Evolutionary conservation across 2,888 invertebrate genomes (phyloP), one percentile per base, ranked within the genome.

Genomic region (Cactoblastis cactorum): DNA sequence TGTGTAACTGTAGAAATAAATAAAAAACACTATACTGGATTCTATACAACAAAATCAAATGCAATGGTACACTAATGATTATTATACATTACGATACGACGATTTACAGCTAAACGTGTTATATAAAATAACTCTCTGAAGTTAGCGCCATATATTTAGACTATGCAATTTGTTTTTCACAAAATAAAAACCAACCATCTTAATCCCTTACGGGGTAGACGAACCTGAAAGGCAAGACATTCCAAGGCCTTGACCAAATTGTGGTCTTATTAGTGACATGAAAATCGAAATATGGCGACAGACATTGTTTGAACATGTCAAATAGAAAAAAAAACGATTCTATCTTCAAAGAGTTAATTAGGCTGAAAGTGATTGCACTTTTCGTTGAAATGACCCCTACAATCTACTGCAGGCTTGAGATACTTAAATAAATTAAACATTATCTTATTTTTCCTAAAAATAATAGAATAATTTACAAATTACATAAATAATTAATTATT

Each of bases 61-160:
- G 49, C 49, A 41, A 49, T 49, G 47, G 37, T 12, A 37, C 37
- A 24, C 38, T 48, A 48, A 47, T 19, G 38, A 48, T 24, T 43
- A 43, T n/a, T n/a, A n/a, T n/a, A n/a, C n/a, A n/a, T n/a, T n/a
- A 41, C 14, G 14, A 14, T 41, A 41, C 22, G 22, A 56, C 35
- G 18, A 57, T 55, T 62, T 62, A 60, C 53, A 48, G 61, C 52
- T 62, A 67, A 65, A 67, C 65, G 67, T 62, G 57, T 55, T 60
- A 65, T 59, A 33, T 33, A 33, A 33, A 33, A n/a, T 32, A 22
- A 22, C 22, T 22, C 22, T 22, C 22, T 22, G 22, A 22, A 22
- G 22, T 22, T 22, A 22, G 22, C 22, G n/a, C n/a, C n/a, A n/a
- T n/a, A n/a, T n/a, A n/a, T n/a, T n/a, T n/a, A n/a, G n/a, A n/a